Evolutionary conservation across 1,140 invertebrate species (phyloP).

Genomic region (Rhyzopertha dominica): DNA sequence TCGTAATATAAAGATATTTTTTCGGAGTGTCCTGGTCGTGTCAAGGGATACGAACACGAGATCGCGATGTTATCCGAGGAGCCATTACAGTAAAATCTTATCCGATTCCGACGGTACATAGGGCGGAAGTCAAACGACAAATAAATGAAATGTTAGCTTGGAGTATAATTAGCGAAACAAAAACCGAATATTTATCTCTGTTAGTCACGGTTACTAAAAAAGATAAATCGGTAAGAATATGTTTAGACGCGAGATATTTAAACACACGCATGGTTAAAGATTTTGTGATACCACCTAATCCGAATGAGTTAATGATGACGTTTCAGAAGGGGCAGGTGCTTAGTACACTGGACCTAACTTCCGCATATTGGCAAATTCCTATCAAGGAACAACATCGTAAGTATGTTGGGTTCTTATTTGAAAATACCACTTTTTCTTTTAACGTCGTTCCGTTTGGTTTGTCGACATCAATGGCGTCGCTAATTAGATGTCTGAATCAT

Average conservation of each 20-base stretch:
- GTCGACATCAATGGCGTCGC: conserved; percentile 1
- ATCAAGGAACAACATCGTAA: background rate
- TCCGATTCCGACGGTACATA: conserved; percentile 3
- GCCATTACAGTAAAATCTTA: background rate
- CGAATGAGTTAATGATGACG: conserved; percentile 5
- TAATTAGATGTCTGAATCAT: conserved; percentile 4
- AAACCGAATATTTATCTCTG: conserved; percentile 9
- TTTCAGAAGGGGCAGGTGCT: conserved; percentile 6
- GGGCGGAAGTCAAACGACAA: conserved; percentile 1
- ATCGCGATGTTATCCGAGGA: background rate
- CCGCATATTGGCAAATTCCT: conserved; percentile 9
- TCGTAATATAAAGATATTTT: background rate
- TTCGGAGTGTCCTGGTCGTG: conserved; percentile 3
- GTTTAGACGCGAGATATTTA: conserved; percentile 8
- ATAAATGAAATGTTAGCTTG: conserved; percentile 8
- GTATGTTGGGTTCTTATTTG: conserved; percentile 4
- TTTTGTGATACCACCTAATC: conserved; percentile 5
- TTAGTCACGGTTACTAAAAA: conserved; percentile 7
- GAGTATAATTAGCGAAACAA: background rate
- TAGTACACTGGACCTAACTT: conserved; percentile 7
- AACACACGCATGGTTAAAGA: conserved; percentile 5
- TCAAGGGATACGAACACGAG: conserved; percentile 5
- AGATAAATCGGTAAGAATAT: conserved; percentile 2
- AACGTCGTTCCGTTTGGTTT: conserved; percentile 3
- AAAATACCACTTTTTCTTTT: conserved; percentile 3